Base-by-base conservation (phyloP, 2,888 invertebrate species). In the Protodeltote pygarga region DNA sequence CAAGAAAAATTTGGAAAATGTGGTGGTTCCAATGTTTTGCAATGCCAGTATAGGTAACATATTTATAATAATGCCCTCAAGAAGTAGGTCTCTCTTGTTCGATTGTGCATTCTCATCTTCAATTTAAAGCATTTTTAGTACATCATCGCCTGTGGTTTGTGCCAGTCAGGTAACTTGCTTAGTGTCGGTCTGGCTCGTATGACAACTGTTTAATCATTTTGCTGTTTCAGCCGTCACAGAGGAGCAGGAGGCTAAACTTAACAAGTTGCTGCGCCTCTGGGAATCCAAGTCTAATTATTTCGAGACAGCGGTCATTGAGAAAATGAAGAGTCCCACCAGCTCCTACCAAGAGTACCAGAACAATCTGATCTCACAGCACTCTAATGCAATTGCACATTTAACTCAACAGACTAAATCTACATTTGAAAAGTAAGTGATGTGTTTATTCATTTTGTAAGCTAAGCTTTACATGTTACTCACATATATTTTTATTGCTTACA, bases 21-120 rank as follows among this genome's bases (percentile, higher is more conserved):
- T 98, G 77, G 98, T 99, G 73, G 97, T 99, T 77, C 98, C 99
- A 73, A 98, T 99, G 96, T 99, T 98, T 93, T 98, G 98, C 92
- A 97, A 97, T 87, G 96, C 98, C 67, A 95, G 96, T 85, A 94
- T 96, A 81, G 95, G 95, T 87, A 93, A 93, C 92, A 87, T 87
- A 89, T 91, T 92, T 91, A 86, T 91, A 90, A 89, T 92, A 92
- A 92, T 89, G 91, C 80, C 85, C 82, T 90, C 89, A 80, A 89
- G 88, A 85, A 83, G 73, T 91, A 90, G 89, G 91, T 87, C 80
- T 87, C 71, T 79, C 77, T 87, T 85, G 79, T 84, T 78, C 78
- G 83, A 81, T 86, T 88, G 83, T 84, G 84, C 83, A 88, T 87
- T 85, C 75, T 86, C 83, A 87, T 83, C 80, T 81, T 78, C 74